Evolutionary conservation across 2,888 invertebrate genomes (phyloP), one percentile per base, ranked within the genome.

Genomic region (Candidula unifasciata): DNA sequence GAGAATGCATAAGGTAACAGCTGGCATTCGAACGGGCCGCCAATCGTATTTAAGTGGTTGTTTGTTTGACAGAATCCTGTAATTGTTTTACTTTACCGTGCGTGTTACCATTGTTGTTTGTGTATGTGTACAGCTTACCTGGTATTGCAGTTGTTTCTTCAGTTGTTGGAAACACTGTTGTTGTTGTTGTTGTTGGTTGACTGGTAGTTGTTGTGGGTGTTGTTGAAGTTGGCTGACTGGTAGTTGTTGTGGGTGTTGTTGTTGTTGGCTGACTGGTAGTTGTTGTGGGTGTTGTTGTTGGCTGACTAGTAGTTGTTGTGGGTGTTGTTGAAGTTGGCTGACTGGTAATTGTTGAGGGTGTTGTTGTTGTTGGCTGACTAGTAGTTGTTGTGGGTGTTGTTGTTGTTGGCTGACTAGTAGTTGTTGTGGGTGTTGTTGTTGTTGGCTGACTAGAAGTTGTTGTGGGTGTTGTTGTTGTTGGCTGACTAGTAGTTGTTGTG

Each of bases 331-430:
- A 2, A 0, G 44, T 33, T 0, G 52, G 24, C 44, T n/a, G n/a
- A n/a, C n/a, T n/a, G n/a, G 6, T 52, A 24, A 24, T 35, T 71
- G 24, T 0, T 10, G 24, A 24, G 21, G 37, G 2, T 24, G 68
- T 69, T 3, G 80, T 69, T 5, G 71, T 57, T n/a, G 78, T 78
- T 24, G 78, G 24, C 8, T 60, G 3, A 24, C 33, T 79, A 33
- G n/a, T 71, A n/a, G 66, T 66, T 0, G 66, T n/a, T 35, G 77
- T 77, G 44, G 52, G 52, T n/a, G n/a, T n/a, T 33, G 77, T 54
- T 21, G 54, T 44, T 18, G 69, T 71, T 24, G 80, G 16, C 16
- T 57, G 71, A 33, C 30, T 73, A 35, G 81, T 80, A 2, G 74
- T 35, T n/a, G 2, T 27, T 35, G 60, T 35, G 30, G 16, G 1